A percentile compares a stretch with the other conserved stretches of the same genome.
These are phyloP conservation scores for Dynastes maya DNA, from an alignment of 2,888 invertebrate genomes.

Conservation along the genomic window DNA sequence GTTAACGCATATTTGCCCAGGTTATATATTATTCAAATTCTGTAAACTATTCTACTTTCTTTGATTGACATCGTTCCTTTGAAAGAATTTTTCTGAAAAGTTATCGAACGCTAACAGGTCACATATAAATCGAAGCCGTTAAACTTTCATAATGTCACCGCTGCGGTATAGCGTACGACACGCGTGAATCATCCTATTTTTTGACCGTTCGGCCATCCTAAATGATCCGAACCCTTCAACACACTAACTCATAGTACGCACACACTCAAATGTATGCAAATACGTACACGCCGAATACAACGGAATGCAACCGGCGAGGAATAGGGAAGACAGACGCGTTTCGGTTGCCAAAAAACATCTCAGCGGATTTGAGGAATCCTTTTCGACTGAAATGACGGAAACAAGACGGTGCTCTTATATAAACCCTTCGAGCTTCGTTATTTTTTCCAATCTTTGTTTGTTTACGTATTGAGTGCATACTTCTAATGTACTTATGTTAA, in stretches of 20 bases:
- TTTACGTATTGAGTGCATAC: background rate
- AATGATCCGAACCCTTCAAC: constrained; percentile 27
- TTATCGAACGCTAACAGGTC: background rate
- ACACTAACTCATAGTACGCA: background rate
- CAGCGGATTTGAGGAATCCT: constrained; percentile 5
- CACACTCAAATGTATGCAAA: too few relatives aligned
- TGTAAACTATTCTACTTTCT: too few relatives aligned
- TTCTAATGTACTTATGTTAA: too few relatives aligned
- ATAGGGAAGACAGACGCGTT: background rate
- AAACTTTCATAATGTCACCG: background rate
- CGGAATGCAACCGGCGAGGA: constrained; percentile 17
- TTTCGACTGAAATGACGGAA: constrained; percentile 32
- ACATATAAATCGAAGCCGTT: background rate
- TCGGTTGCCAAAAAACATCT: constrained; percentile 26
- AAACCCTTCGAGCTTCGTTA: background rate
- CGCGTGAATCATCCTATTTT: constrained; percentile 26
- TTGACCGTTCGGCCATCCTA: constrained; percentile 24
- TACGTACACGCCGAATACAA: background rate
- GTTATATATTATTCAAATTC: too few relatives aligned
- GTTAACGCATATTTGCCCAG: too few relatives aligned
- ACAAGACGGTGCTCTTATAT: constrained; percentile 21
- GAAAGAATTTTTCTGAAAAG: background rate
- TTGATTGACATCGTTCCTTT: too few relatives aligned
- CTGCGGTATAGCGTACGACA: background rate
- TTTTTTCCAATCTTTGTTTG: background rate